phyloP scores from a whole-genome alignment of 2,797 vertebrate species.

The Trichosurus vulpecula region DNA sequence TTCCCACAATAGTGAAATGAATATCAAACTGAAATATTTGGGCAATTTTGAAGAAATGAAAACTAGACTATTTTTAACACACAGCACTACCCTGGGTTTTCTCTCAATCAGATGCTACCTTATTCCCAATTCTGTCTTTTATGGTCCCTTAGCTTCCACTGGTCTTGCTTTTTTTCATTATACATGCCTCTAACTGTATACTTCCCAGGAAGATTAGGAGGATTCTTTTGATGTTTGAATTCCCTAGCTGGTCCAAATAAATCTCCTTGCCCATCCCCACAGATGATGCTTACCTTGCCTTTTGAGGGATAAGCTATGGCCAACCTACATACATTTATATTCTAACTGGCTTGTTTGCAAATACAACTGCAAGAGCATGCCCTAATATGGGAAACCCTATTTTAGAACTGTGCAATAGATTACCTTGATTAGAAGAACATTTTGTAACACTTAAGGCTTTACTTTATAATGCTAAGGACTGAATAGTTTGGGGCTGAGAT shows the following conservation, averaged over 20 bases:
- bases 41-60: constrained; percentile 44
- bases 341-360: not conserved
- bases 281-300: not conserved
- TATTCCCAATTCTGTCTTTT: not conserved
- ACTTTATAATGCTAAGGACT: not conserved
- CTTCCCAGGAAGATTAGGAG: no score
- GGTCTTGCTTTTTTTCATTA: not conserved
- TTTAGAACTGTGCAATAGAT: not conserved
- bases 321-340: not conserved
- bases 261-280: not conserved
- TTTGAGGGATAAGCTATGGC: not conserved
- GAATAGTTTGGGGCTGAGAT: not conserved
- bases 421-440: not conserved
- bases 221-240: not conserved
- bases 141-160: not conserved
- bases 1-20: constrained; percentile 10
- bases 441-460: not conserved
- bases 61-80: not conserved
- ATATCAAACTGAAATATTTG: constrained; percentile 16
- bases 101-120: not conserved
- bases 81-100: not conserved
- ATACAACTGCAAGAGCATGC: not conserved
- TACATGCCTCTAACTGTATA: not conserved
- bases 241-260: not conserved
- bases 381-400: not conserved